Percentiles rank a stretch among this genome's conserved stretches.
These are phyloP conservation scores for Embiotoca jacksoni DNA, from an alignment of 2,113 vertebrate genomes.

Conservation along the genomic window DNA sequence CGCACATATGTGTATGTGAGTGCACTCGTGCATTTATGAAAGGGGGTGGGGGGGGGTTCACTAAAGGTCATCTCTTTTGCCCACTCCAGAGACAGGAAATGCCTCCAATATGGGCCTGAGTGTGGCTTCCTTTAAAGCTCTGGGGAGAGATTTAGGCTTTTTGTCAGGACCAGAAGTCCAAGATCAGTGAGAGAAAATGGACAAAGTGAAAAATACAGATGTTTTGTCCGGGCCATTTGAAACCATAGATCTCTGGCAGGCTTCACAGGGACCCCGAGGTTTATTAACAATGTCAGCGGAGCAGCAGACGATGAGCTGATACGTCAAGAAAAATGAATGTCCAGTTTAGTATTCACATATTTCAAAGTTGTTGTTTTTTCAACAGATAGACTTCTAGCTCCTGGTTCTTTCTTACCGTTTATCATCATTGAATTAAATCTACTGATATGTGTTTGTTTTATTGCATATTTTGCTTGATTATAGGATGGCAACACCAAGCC, in stretches of 20 bases:
- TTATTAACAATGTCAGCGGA: slow-evolving; percentile 70
- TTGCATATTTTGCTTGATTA: neutral
- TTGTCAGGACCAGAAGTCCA: slow-evolving; percentile 61
- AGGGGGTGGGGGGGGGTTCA: slow-evolving; percentile 41
- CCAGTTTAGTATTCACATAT: slow-evolving; percentile 15
- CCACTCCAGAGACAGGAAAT: slow-evolving; percentile 83
- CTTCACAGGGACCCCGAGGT: slow-evolving; percentile 51
- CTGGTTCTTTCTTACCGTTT: neutral
- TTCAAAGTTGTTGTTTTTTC: neutral
- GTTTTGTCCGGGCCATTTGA: slow-evolving; percentile 64
- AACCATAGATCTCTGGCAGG: slow-evolving; percentile 52
- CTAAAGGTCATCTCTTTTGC: slow-evolving; percentile 68
- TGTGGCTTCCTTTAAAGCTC: slow-evolving; percentile 67
- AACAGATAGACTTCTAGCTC: neutral
- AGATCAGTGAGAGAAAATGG: slow-evolving; percentile 73
- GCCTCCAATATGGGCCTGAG: slow-evolving; percentile 79
- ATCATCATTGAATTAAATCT: slow-evolving; percentile 30
- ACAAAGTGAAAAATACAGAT: slow-evolving; percentile 77
- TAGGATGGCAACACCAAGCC: neutral
- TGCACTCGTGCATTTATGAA: slow-evolving; percentile 55
- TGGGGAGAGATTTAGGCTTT: slow-evolving; percentile 69
- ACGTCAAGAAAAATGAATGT: slow-evolving; percentile 44
- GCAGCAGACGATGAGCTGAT: slow-evolving; percentile 38
- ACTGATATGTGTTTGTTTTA: neutral
- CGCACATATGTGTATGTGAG: slow-evolving; percentile 46